A percentile compares a stretch with the other conserved stretches of the same genome.
Evolutionary conservation across 1,140 invertebrate genomes (phyloP).

Genomic region (Mamestra configurata): DNA sequence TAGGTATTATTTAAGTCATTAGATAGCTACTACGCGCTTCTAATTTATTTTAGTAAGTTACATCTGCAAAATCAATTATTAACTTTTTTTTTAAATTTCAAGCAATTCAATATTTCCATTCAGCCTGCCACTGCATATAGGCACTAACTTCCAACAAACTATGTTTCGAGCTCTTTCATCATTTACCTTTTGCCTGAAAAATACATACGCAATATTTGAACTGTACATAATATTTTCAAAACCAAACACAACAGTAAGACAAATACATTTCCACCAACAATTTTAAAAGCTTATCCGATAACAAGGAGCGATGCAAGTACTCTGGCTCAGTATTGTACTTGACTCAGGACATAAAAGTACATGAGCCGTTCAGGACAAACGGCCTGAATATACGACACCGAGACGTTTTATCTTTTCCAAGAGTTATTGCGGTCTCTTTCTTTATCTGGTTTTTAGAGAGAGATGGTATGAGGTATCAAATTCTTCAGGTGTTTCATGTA

Average conservation of each 20-base stretch:
- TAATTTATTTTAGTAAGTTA: too few species aligned
- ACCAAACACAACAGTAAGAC: slow-evolving; percentile 1
- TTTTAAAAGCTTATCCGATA: slow-evolving; percentile 48
- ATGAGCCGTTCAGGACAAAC: slow-evolving; percentile 49
- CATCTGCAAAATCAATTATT: too few species aligned
- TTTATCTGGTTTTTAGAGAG: neutral
- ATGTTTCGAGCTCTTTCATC: too few species aligned
- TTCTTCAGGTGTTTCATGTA: slow-evolving; percentile 46
- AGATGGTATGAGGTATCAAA: slow-evolving; percentile 31
- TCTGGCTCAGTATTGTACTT: slow-evolving; percentile 44
- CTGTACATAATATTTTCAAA: neutral
- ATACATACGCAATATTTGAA: neutral
- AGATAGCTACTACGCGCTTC: too few species aligned
- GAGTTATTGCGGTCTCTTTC: slow-evolving; percentile 25
- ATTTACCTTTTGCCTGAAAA: too few species aligned
- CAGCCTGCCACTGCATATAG: too few species aligned
- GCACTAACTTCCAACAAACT: too few species aligned
- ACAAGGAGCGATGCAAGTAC: slow-evolving; percentile 37
- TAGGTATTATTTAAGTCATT: too few species aligned
- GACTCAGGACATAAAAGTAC: slow-evolving; percentile 40
- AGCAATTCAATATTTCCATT: too few species aligned
- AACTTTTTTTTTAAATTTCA: too few species aligned
- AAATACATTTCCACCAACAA: slow-evolving; percentile 19
- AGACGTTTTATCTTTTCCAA: slow-evolving; percentile 43
- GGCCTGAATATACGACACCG: slow-evolving; percentile 41